Percentiles rank a stretch among this genome's conserved stretches.
phyloP scores from a whole-genome alignment of 2,888 invertebrate genomes.

The Platypus cylindrus region DNA sequence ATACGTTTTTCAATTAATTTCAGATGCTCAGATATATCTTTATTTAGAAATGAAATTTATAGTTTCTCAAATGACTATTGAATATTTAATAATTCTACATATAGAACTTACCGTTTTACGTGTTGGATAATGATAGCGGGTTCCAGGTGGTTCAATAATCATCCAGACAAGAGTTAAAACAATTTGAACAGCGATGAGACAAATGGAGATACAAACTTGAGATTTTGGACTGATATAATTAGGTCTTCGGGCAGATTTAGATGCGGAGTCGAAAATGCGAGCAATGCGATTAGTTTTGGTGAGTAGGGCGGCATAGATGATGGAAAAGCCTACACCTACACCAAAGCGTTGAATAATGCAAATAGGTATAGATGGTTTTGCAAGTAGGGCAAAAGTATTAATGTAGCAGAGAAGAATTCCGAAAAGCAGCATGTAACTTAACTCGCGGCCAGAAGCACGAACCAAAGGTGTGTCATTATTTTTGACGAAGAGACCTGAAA shows the following conservation, averaged over 20 bases:
- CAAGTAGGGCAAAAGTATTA: slow-evolving; percentile 48
- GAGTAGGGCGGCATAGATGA: slow-evolving; percentile 50
- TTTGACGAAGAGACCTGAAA: slow-evolving; percentile 40
- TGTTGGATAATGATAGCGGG: slow-evolving; percentile 42
- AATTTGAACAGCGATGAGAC: slow-evolving; percentile 42
- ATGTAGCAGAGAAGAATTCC: slow-evolving; percentile 51
- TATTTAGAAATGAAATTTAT: too few species aligned
- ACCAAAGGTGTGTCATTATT: slow-evolving; percentile 56
- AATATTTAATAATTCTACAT: too few species aligned
- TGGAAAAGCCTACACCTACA: slow-evolving; percentile 52
- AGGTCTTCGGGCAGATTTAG: slow-evolving; percentile 47
- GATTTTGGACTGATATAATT: slow-evolving; percentile 53
- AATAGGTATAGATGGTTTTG: slow-evolving; percentile 42
- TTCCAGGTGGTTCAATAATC: slow-evolving; percentile 51
- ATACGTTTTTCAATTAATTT: too few species aligned
- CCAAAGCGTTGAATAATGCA: slow-evolving; percentile 51
- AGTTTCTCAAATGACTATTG: too few species aligned
- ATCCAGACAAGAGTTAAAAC: slow-evolving; percentile 51
- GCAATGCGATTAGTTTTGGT: slow-evolving; percentile 54
- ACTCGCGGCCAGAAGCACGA: slow-evolving; percentile 47
- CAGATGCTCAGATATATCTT: too few species aligned
- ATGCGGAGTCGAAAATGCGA: slow-evolving; percentile 50
- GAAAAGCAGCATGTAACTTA: slow-evolving; percentile 48
- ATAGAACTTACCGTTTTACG: slow-evolving; percentile 33
- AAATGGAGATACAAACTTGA: slow-evolving; percentile 42